These are phyloP conservation scores for Lasioglossum villosulum DNA, from an alignment of 2,888 invertebrate genomes.

Conservation along the genomic window DNA sequence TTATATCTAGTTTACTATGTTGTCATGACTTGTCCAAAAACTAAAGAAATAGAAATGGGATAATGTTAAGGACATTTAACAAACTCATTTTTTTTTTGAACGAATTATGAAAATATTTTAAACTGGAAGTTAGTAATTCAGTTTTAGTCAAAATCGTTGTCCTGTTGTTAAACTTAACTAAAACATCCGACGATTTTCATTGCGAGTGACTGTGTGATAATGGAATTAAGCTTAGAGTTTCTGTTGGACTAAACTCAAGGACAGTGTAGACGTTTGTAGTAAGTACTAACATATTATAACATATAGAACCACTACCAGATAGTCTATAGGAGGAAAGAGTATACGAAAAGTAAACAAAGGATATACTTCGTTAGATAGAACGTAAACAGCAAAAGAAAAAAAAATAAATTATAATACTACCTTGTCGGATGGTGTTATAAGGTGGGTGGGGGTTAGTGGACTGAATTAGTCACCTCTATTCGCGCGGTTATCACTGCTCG, in stretches of 20 bases:
- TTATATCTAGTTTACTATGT: no score
- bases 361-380: conserved; percentile 57
- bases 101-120: no score
- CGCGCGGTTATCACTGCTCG: conserved; percentile 82
- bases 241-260: conserved; percentile 21
- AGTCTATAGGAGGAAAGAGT: conserved; percentile 32
- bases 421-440: conserved; percentile 77
- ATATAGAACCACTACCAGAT: conserved; percentile 47
- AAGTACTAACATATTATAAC: conserved; percentile 48
- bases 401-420: conserved; percentile 76
- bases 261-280: conserved; percentile 21
- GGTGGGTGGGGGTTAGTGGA: conserved; percentile 77
- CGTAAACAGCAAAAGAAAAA: conserved; percentile 58
- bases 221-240: conserved; percentile 22
- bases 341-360: conserved; percentile 26
- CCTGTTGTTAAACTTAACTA: background rate
- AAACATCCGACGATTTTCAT: background rate
- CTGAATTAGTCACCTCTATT: conserved; percentile 82
- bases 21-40: no score
- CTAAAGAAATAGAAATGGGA: no score
- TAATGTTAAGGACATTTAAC: no score
- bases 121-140: no score
- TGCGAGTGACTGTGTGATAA: background rate
- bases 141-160: no score
- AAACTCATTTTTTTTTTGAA: no score